phyloP scores from a whole-genome alignment of 2,888 invertebrate genomes.

The Drosophila acutilabella region DNA sequence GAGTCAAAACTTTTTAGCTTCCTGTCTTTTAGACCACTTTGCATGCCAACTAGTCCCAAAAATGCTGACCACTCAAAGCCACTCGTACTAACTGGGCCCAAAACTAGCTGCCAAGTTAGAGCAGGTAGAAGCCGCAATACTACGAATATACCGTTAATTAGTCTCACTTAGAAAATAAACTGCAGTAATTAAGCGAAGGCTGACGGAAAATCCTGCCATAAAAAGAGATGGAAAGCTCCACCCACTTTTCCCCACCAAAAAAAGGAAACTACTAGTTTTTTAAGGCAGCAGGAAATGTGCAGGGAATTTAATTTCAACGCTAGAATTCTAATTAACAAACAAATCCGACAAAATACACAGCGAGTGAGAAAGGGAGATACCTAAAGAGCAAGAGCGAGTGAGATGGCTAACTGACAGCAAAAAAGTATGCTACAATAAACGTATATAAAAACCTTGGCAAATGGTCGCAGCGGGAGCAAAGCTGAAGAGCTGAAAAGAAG shows the following conservation, averaged over 20 bases:
- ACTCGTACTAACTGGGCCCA: neutral
- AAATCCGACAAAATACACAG: conserved; percentile 79
- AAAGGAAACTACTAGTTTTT: conserved; percentile 43
- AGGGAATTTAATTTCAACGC: conserved; percentile 81
- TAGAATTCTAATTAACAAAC: conserved; percentile 85
- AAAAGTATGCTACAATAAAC: conserved; percentile 63
- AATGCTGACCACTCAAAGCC: conserved; percentile 58
- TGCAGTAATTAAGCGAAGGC: conserved; percentile 84
- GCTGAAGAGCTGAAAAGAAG: neutral
- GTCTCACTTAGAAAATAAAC: conserved; percentile 85
- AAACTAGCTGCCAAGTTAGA: neutral
- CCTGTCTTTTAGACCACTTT: conserved; percentile 32
- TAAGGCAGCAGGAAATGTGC: neutral
- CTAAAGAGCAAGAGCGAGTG: conserved; percentile 5
- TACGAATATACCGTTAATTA: conserved; percentile 84
- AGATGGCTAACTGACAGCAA: conserved; percentile 46
- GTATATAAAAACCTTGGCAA: conserved; percentile 49
- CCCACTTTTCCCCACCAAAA: conserved; percentile 39
- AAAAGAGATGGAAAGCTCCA: conserved; percentile 35
- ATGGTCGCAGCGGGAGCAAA: neutral
- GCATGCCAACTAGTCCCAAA: conserved; percentile 64
- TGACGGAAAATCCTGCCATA: conserved; percentile 25
- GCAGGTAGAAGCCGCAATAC: conserved; percentile 62
- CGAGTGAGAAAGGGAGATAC: conserved; percentile 34
- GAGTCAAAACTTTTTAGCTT: conserved; percentile 22